phyloP scores from a whole-genome alignment of 2,888 invertebrate genomes.

The Hemicrepidius hirtus region DNA sequence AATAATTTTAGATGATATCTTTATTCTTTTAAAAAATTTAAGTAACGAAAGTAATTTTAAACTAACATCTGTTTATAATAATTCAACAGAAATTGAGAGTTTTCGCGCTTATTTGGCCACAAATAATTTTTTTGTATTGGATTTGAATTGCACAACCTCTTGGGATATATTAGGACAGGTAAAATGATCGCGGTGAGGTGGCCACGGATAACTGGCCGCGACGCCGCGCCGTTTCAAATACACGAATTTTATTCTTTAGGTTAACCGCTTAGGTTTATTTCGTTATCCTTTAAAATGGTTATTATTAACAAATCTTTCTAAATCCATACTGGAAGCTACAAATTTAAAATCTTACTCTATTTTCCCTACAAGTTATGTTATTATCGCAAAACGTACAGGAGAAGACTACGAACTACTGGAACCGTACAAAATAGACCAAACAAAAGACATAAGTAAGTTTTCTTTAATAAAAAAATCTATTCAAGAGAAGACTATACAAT shows the following conservation, averaged over 20 bases:
- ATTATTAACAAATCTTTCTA: background rate
- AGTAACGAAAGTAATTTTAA: background rate
- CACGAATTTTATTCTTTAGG: background rate
- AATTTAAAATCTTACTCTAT: constrained; percentile 3
- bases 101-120: background rate
- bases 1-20: background rate
- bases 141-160: constrained; percentile 14
- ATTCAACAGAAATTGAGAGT: background rate
- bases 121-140: constrained; percentile 10
- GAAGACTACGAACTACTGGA: background rate
- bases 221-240: too few relatives aligned
- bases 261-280: background rate
- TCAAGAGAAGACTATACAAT: too few relatives aligned
- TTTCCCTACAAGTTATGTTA: constrained; percentile 9
- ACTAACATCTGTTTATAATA: constrained; percentile 15
- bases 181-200: too few relatives aligned
- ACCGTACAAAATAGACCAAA: constrained; percentile 15
- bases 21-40: background rate
- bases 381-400: constrained; percentile 4
- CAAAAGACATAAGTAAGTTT: constrained; percentile 22
- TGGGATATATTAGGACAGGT: constrained; percentile 12
- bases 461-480: too few relatives aligned
- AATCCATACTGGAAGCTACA: background rate
- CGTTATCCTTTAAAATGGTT: constrained; percentile 24
- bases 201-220: too few relatives aligned